Evolutionary conservation across 2,797 vertebrate genomes (phyloP), one percentile per base, ranked within the genome.

Genomic region (Pseudomugil tenellus): DNA sequence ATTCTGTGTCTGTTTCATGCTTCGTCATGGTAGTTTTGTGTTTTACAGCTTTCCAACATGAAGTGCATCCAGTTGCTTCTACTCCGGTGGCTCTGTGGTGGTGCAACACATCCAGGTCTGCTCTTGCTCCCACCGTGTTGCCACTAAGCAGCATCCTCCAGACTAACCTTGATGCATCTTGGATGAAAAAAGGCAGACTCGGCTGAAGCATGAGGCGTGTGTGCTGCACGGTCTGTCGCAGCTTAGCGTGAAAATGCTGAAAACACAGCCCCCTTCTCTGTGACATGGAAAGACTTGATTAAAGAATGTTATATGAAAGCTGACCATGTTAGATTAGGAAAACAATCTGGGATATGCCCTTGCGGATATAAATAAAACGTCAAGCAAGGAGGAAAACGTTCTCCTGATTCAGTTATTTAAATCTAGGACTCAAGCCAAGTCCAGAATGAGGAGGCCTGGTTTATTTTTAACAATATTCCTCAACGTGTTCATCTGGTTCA

Each of bases 401-500:
- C 28, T 70, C 56, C 56, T 49, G 70, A 52, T 60, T 81, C 65
- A 74, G n/a, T 25, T 49, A 65, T 59, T 58, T 35, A 64, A 72
- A 79, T 83, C 69, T 69, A 58, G 60, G 43, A 71, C 29, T 62
- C 31, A 0, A 48, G 49, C 49, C 26, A 2, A 35, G 21, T 56
- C 52, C 59, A 63, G 51, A 59, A 62, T 60, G 37, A 32, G 29
- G 59, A 58, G 6, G 32, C 51, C 0, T 12, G 46, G 11, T 58
- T 32, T 23, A 10, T 25, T 4, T 66, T 89, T 70, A 93, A 37
- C 85, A 89, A 29, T 92, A 89, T 0, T 67, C 93, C 78, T 95
- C 92, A 39, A 83, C 85, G 23, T 86, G 87, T 54, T 56, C 68
- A 39, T 91, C 85, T 0, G 80, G 58, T 2, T 8, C 64, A 1